These are phyloP conservation scores for Anoplolepis gracilipes DNA, from an alignment of 1,140 invertebrate species.

Conservation along the genomic window DNA sequence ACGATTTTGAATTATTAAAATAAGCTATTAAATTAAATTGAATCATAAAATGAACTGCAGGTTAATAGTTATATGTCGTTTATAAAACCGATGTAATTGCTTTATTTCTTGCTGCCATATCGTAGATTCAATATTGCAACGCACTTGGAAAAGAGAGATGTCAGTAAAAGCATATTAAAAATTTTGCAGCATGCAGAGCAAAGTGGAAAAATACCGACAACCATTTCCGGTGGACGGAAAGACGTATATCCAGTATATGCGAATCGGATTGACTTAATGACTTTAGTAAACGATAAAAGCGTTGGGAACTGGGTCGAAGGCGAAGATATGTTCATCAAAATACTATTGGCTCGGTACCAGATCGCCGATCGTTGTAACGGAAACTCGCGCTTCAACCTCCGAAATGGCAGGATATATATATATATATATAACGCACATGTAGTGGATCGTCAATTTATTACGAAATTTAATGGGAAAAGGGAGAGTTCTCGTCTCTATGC, in stretches of 20 bases:
- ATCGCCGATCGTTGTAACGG: constrained; percentile 26
- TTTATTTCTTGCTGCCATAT: not conserved
- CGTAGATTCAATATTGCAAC: not conserved
- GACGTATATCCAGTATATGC: not conserved
- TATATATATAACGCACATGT: not conserved
- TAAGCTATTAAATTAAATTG: not conserved
- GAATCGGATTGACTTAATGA: constrained; percentile 47
- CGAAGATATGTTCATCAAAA: constrained; percentile 65
- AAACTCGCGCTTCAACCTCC: constrained; percentile 44
- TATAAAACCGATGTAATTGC: not conserved
- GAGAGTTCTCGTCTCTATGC: constrained; percentile 2
- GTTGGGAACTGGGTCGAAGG: constrained; percentile 50
- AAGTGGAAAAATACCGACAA: not conserved
- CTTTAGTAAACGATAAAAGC: constrained; percentile 43
- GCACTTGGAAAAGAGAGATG: not conserved
- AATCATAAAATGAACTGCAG: not conserved
- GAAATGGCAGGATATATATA: constrained; percentile 6
- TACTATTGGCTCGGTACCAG: constrained; percentile 57
- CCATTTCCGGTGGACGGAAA: not conserved
- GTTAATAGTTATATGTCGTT: not conserved
- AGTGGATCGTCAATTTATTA: constrained; percentile 40
- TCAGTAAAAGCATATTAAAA: not conserved
- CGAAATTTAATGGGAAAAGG: constrained; percentile 20
- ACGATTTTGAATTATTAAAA: not conserved
- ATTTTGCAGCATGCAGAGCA: not conserved